A percentile compares a stretch with the other conserved stretches of the same genome.
Evolutionary conservation across 2,113 vertebrate species (phyloP).

Genomic region (Xenopus borealis): DNA sequence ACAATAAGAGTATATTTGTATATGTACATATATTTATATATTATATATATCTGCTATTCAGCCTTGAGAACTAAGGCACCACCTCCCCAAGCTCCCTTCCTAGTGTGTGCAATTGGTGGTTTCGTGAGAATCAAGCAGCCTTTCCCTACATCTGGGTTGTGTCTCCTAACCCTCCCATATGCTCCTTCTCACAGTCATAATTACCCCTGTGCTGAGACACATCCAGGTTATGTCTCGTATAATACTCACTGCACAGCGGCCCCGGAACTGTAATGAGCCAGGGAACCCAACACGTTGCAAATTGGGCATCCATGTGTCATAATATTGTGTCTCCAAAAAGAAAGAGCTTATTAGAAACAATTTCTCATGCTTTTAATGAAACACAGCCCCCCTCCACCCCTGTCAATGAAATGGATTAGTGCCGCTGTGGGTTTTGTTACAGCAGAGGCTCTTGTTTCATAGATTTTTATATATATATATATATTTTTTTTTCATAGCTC

Average conservation of each 20-base stretch:
- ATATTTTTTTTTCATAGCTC: no score
- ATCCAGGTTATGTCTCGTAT: constrained; percentile 20
- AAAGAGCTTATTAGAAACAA: background rate
- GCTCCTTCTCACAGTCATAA: constrained; percentile 28
- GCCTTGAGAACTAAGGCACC: background rate
- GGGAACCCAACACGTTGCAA: background rate
- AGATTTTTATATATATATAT: no score
- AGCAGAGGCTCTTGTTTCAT: no score
- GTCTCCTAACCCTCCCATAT: constrained; percentile 9
- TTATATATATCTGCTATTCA: no score
- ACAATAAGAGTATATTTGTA: no score
- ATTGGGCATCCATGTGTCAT: constrained; percentile 23
- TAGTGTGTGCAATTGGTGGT: background rate
- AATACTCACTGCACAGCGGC: background rate
- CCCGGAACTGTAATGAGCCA: background rate
- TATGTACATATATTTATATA: no score
- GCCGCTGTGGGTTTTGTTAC: no score
- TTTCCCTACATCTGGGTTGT: background rate
- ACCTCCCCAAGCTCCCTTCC: background rate
- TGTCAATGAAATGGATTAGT: no score
- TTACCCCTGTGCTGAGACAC: constrained; percentile 9
- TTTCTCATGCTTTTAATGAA: no score
- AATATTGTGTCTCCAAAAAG: background rate
- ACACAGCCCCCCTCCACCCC: no score
- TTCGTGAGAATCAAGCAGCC: background rate